Evolutionary conservation across 1,140 invertebrate species (phyloP), one percentile per base, ranked within the genome.

Genomic region (Trachelipus rathkii): DNA sequence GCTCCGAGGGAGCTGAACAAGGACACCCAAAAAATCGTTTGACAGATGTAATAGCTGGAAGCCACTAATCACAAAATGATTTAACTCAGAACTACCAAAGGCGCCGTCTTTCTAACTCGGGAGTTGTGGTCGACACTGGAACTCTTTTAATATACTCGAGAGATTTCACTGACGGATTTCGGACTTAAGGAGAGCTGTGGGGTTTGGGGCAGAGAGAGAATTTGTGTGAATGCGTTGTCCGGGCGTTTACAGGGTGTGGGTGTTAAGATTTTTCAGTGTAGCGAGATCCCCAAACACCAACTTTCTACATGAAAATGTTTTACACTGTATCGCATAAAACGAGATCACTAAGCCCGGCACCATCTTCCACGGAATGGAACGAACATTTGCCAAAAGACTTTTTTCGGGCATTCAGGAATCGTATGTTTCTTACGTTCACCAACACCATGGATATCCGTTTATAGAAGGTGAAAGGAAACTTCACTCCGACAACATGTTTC

Each of bases 11-110:
- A 73, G 74, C 66, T 10, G 75, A 69, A 44, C 72, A 76, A 67
- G 77, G 5, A 75, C 81, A 45, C 79, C 84, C 5, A 86, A 84
- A 79, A 88, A 85, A 69, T 87, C 85, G 75, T 86, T 85, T 21
- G 87, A 88, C 83, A 53, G 84, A 85, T 50, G 87, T 88, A 44
- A 89, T 89, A 11, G 87, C 87, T 74, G 88, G 87, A 81, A 89
- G 89, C 82, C 89, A 90, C 79, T 89, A 89, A 82, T 90, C 89
- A 85, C 89, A 90, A 76, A 90, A 87, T 33, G 6, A 3, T 80
- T 88, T 88, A 50, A 88, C 87, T 70, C 76, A 11, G 81, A 80
- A 78, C 80, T 81, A 50, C 80, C 80, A 46, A 77, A 81, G 3
- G 79, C 45, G 44, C 79, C 79, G 70, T 69, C 74, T 69, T 77